Percentiles rank a stretch among this genome's conserved stretches.
phyloP scores from a whole-genome alignment of 92 coral and sea anemone species.

The Bergia puertoricense region DNA sequence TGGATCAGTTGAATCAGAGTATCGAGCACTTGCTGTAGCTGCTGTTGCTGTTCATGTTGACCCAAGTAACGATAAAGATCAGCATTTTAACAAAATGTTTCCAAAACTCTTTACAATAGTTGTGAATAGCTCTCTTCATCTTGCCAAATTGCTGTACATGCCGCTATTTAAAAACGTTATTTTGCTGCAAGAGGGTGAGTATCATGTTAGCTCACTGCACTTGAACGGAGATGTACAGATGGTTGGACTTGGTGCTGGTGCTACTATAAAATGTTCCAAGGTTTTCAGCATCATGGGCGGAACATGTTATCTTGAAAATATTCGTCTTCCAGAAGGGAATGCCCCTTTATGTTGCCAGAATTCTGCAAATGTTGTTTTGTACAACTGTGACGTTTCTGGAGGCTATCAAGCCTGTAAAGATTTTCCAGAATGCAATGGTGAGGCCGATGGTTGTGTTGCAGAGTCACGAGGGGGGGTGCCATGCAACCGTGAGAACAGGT shows the following conservation, averaged over 20 bases:
- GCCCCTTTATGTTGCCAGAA: constrained; percentile 22
- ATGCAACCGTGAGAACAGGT: constrained; percentile 61
- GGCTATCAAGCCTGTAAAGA: constrained; percentile 64
- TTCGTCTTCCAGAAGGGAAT: constrained; percentile 50
- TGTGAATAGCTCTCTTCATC: constrained; percentile 41
- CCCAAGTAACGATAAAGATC: constrained; percentile 29
- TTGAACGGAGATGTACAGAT: constrained; percentile 39
- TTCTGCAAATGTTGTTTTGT: constrained; percentile 23
- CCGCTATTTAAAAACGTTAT: constrained; percentile 37
- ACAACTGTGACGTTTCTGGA: constrained; percentile 54
- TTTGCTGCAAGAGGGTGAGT: constrained; percentile 60
- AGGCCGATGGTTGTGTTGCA: constrained; percentile 61
- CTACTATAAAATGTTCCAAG: constrained; percentile 25
- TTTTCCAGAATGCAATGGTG: constrained; percentile 77
- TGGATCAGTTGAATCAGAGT: constrained; percentile 13
- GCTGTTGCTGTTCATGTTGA: constrained; percentile 60
- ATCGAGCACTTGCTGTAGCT: constrained; percentile 52
- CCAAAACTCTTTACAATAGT: constrained; percentile 33
- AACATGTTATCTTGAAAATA: constrained; percentile 60
- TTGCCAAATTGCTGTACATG: constrained; percentile 34
- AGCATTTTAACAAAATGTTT: constrained; percentile 51
- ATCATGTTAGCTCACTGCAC: constrained; percentile 37
- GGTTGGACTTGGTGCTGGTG: constrained; percentile 57
- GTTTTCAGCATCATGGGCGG: neutral
- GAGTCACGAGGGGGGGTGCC: constrained; percentile 30